These are phyloP conservation scores for Polydrusus cervinus DNA, from an alignment of 2,888 invertebrate species.

Conservation along the genomic window DNA sequence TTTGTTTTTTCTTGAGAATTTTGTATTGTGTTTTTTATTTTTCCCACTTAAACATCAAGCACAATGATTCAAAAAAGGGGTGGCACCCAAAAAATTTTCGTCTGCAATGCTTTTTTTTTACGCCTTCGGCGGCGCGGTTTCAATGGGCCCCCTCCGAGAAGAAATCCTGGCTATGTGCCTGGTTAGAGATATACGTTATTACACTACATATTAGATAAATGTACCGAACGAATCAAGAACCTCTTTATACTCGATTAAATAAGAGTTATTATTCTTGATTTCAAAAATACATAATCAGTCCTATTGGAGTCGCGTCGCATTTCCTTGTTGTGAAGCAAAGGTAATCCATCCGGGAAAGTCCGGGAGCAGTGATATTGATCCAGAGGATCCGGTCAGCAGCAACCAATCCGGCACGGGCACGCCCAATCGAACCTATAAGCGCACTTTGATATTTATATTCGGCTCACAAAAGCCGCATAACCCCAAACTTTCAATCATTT, in stretches of 20 bases:
- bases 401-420: slow-evolving; percentile 68
- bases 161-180: too few relatives aligned
- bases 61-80: too few relatives aligned
- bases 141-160: too few relatives aligned
- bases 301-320: slow-evolving; percentile 31
- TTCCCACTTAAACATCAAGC: too few relatives aligned
- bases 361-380: slow-evolving; percentile 70
- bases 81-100: too few relatives aligned
- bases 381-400: slow-evolving; percentile 69
- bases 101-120: too few relatives aligned
- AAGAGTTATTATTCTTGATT: not conserved
- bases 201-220: too few relatives aligned
- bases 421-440: slow-evolving; percentile 61
- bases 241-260: not conserved
- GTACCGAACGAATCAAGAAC: too few relatives aligned
- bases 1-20: too few relatives aligned
- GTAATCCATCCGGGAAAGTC: slow-evolving; percentile 67
- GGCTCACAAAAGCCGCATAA: slow-evolving; percentile 56
- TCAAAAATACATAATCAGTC: not conserved
- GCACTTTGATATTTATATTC: slow-evolving; percentile 59
- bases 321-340: slow-evolving; percentile 60
- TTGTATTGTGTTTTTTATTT: too few relatives aligned
- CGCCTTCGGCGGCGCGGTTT: too few relatives aligned
- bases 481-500: slow-evolving; percentile 56
- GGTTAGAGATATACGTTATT: too few relatives aligned